Percentiles rank a stretch among this genome's conserved stretches.
Conservation (phyloP, 2,113 vertebrate species). For the Zosterops borbonicus region DNA sequence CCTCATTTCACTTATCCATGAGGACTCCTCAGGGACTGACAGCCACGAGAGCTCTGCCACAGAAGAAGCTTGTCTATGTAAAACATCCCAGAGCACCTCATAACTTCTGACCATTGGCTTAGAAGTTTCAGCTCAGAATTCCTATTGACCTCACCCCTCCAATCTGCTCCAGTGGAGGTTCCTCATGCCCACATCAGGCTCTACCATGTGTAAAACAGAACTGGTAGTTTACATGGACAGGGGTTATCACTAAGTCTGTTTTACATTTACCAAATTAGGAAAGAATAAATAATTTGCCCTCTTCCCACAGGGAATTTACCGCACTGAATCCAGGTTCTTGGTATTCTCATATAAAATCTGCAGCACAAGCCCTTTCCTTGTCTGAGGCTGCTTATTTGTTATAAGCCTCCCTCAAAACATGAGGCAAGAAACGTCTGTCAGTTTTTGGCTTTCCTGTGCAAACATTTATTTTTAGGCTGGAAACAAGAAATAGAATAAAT, state of each 20-base stretch:
- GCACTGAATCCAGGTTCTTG: not conserved
- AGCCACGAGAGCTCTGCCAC: not conserved
- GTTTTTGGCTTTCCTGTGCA: not conserved
- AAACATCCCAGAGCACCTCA: not conserved
- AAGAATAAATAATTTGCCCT: not conserved
- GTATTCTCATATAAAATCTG: not conserved
- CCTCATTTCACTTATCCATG: not conserved
- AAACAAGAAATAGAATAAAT: not conserved
- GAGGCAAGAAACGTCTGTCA: not conserved
- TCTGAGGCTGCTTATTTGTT: not conserved
- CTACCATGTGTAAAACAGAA: not conserved
- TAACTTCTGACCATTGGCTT: not conserved
- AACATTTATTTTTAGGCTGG: not conserved
- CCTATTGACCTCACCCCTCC: not conserved
- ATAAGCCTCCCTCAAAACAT: not conserved
- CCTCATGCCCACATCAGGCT: not conserved
- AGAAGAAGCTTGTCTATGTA: not conserved
- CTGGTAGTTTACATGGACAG: not conserved
- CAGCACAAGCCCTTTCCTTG: not conserved
- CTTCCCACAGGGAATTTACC: not conserved
- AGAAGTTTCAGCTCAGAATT: not conserved
- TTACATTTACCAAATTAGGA: not conserved
- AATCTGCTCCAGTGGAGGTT: not conserved
- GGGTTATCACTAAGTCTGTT: not conserved
- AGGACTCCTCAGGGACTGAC: not conserved